A percentile compares a stretch with the other conserved stretches of the same genome.
These are phyloP conservation scores for Synergus laeviventris DNA, from an alignment of 2,888 invertebrate species.

Conservation along the genomic window DNA sequence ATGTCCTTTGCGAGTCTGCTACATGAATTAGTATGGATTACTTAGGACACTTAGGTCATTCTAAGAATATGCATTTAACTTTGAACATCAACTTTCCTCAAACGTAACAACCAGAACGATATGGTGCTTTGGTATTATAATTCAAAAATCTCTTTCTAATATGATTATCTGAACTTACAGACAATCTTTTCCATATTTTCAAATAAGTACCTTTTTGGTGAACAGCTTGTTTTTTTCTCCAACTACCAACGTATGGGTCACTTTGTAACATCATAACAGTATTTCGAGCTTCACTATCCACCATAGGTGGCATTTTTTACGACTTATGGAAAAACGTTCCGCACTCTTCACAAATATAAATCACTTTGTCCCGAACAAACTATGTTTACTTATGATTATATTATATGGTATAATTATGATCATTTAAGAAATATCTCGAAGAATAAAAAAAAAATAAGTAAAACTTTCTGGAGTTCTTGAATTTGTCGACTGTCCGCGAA, in stretches of 20 bases:
- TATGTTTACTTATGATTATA: not conserved
- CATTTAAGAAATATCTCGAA: not conserved
- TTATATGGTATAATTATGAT: not conserved
- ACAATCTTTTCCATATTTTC: not conserved
- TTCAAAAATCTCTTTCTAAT: not conserved
- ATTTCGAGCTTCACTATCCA: conserved; percentile 12
- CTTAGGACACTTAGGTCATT: conserved; percentile 13
- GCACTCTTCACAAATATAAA: conserved; percentile 11
- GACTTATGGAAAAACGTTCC: not conserved
- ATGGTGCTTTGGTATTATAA: conserved; percentile 3
- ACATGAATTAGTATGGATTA: conserved; percentile 28
- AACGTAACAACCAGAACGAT: conserved; percentile 6
- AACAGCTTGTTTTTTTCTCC: conserved; percentile 12
- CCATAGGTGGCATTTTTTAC: conserved; percentile 18
- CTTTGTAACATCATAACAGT: not conserved
- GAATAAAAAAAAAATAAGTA: not conserved
- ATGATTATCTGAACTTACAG: not conserved
- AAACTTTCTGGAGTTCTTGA: conserved; percentile 44
- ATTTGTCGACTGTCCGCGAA: conserved; percentile 58
- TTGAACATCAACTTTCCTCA: conserved; percentile 1
- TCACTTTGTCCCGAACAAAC: conserved; percentile 7
- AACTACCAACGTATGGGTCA: conserved; percentile 10
- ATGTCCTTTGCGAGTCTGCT: conserved; percentile 25
- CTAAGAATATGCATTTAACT: conserved; percentile 7
- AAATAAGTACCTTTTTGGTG: conserved; percentile 6